Conservation (phyloP, 2,797 vertebrate genomes). For the Helostoma temminkii region DNA sequence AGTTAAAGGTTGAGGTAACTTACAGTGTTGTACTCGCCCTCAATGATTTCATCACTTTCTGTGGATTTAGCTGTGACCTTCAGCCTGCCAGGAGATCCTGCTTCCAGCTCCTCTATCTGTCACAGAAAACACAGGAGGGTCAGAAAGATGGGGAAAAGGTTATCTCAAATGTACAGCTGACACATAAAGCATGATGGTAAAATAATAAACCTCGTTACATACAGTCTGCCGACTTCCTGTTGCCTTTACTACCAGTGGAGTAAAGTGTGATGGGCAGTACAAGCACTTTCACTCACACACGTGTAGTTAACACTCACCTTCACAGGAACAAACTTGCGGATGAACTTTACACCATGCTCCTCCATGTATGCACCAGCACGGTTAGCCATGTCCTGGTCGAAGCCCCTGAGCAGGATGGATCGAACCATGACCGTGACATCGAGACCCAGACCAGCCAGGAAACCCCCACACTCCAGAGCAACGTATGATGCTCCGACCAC, state of each 20-base stretch:
- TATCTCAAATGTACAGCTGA: not conserved
- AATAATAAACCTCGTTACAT: not conserved
- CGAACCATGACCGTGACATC: constrained; percentile 96
- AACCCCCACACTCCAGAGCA: constrained; percentile 95
- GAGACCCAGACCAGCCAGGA: constrained; percentile 92
- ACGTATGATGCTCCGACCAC: constrained; percentile 95
- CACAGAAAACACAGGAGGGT: constrained; percentile 20
- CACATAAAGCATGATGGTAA: not conserved
- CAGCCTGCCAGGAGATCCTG: constrained; percentile 90
- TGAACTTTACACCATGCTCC: constrained; percentile 90
- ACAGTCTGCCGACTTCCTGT: not conserved
- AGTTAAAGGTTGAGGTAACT: constrained; percentile 40
- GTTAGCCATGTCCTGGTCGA: constrained; percentile 97
- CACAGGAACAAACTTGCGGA: constrained; percentile 89
- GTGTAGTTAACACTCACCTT: constrained; percentile 79
- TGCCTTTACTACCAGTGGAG: not conserved
- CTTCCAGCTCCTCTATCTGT: constrained; percentile 92
- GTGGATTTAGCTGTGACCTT: constrained; percentile 93
- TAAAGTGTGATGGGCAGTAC: too few species aligned
- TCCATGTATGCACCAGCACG: constrained; percentile 93
- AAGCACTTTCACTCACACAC: not conserved
- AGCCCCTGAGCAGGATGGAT: constrained; percentile 94
- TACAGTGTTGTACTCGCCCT: constrained; percentile 95
- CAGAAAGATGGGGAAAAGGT: not conserved
- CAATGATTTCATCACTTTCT: constrained; percentile 83